Evolutionary conservation across 2,113 vertebrate genomes (phyloP).

Genomic region (Sinocyclocheilus grahami): DNA sequence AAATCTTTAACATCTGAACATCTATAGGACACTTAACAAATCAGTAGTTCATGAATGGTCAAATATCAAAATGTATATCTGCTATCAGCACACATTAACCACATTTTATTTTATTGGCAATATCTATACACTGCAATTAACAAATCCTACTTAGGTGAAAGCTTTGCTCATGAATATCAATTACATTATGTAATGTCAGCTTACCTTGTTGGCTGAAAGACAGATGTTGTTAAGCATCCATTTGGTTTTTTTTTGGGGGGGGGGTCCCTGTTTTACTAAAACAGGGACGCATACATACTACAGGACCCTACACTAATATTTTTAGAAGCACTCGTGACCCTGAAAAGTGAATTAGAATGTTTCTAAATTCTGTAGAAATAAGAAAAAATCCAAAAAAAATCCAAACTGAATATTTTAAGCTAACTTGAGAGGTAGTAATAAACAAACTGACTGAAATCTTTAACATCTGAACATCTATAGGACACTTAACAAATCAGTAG

Average conservation of each 20-base stretch:
- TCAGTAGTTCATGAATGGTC: too few relatives aligned
- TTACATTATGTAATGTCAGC: background rate
- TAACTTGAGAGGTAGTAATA: background rate
- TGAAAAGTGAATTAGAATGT: background rate
- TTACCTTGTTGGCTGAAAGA: background rate
- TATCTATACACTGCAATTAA: background rate
- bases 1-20: too few relatives aligned
- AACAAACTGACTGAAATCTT: too few relatives aligned
- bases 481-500: too few relatives aligned
- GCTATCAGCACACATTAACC: too few relatives aligned
- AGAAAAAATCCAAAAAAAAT: background rate
- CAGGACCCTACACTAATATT: background rate
- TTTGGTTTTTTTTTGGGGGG: constrained; percentile 65
- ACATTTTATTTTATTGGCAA: too few relatives aligned
- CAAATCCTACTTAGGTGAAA: background rate
- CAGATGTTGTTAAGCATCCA: background rate
- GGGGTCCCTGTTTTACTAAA: constrained; percentile 67
- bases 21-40: too few relatives aligned
- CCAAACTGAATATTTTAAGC: background rate
- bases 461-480: too few relatives aligned
- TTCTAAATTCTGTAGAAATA: background rate
- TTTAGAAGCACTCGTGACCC: background rate
- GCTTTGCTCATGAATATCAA: background rate
- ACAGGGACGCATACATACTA: constrained; percentile 57
- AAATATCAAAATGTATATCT: too few relatives aligned